These are phyloP conservation scores for Formica exsecta DNA, from an alignment of 1,140 invertebrate genomes.

Conservation along the genomic window DNA sequence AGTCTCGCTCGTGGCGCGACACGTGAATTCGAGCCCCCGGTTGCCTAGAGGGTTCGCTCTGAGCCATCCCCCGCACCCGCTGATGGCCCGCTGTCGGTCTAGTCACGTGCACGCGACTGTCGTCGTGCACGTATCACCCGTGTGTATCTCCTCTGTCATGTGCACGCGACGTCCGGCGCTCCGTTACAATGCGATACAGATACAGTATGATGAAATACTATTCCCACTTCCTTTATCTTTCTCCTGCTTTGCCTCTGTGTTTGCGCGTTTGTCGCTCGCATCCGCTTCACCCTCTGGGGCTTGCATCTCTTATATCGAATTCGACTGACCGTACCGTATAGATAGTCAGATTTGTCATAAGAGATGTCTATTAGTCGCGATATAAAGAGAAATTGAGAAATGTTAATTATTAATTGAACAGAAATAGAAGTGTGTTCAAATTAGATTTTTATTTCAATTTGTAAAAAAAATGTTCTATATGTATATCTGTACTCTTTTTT, in stretches of 20 bases:
- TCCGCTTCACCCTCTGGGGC: conserved; percentile 42
- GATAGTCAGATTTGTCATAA: conserved; percentile 26
- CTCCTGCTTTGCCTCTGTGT: conserved; percentile 49
- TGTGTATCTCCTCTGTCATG: conserved; percentile 70
- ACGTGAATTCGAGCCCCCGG: conserved; percentile 72
- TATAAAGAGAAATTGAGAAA: neutral
- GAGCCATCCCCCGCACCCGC: conserved; percentile 27
- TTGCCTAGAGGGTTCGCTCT: conserved; percentile 54
- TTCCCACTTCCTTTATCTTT: conserved; percentile 62
- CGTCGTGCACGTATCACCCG: conserved; percentile 69
- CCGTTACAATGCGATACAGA: conserved; percentile 61
- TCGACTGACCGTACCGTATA: conserved; percentile 31
- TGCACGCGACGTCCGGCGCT: conserved; percentile 61
- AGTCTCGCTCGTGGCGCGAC: conserved; percentile 69
- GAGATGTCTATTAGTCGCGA: conserved; percentile 32
- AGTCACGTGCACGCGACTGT: conserved; percentile 76
- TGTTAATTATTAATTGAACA: neutral
- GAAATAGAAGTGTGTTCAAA: neutral
- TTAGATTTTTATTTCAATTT: neutral
- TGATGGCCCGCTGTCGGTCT: conserved; percentile 25
- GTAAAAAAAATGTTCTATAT: too few species aligned
- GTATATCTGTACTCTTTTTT: neutral
- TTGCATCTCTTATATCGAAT: conserved; percentile 51
- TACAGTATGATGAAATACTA: conserved; percentile 52
- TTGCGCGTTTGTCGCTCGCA: conserved; percentile 46